Evolutionary conservation across 2,888 invertebrate genomes (phyloP).

Genomic region (Ochlodes sylvanus): DNA sequence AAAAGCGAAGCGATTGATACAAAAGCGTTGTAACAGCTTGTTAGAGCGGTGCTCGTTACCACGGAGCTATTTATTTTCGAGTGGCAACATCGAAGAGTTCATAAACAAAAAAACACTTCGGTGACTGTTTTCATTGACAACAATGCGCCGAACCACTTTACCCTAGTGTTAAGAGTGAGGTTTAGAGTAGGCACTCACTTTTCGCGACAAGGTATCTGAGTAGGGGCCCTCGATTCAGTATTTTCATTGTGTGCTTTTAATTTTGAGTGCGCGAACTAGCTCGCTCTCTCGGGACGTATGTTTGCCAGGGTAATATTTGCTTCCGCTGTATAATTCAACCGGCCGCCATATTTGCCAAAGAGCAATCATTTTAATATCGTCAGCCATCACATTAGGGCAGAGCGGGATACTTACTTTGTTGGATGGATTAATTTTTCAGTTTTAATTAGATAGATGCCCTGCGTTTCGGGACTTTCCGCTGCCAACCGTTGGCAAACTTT

Average conservation of each 20-base stretch:
- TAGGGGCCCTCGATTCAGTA: conserved; percentile 78
- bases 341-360: conserved; percentile 87
- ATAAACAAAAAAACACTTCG: conserved; percentile 84
- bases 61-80: conserved; percentile 80
- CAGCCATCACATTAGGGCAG: conserved; percentile 82
- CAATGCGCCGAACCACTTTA: conserved; percentile 70
- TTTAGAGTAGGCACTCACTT: conserved; percentile 78
- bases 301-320: conserved; percentile 87
- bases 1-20: conserved; percentile 38
- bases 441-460: conserved; percentile 58
- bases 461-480: conserved; percentile 35
- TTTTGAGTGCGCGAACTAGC: conserved; percentile 88
- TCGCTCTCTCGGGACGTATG: conserved; percentile 84
- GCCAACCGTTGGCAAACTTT: conserved; percentile 33
- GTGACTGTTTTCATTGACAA: conserved; percentile 83
- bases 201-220: conserved; percentile 82
- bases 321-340: conserved; percentile 87
- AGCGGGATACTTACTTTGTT: conserved; percentile 72
- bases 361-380: conserved; percentile 87
- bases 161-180: conserved; percentile 77
- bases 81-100: conserved; percentile 82
- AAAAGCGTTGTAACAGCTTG: conserved; percentile 77
- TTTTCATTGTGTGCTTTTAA: conserved; percentile 88
- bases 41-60: conserved; percentile 79
- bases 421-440: conserved; percentile 78